Conservation (phyloP, 1,140 invertebrate species). For the Papilio machaon region DNA sequence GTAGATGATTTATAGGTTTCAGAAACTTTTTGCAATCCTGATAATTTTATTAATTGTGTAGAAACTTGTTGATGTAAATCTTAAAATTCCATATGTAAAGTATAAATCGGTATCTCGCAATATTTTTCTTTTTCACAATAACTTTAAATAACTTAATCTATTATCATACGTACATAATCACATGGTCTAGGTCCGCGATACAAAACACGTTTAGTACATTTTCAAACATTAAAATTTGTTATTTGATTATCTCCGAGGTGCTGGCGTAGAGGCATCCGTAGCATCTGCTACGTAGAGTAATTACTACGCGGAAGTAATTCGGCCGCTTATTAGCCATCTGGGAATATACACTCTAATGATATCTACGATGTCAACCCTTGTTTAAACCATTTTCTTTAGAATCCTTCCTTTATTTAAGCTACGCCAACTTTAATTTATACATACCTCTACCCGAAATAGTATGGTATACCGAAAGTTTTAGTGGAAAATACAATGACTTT, state of each 20-base stretch:
- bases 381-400: constrained; percentile 10
- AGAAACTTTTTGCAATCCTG: too few species aligned
- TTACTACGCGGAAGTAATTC: constrained; percentile 33
- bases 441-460: not conserved
- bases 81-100: too few species aligned
- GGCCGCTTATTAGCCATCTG: constrained; percentile 31
- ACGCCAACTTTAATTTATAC: not conserved
- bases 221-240: constrained; percentile 8
- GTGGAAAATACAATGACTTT: too few species aligned
- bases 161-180: too few species aligned
- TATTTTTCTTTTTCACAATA: too few species aligned
- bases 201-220: not conserved
- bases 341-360: constrained; percentile 31
- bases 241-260: constrained; percentile 13
- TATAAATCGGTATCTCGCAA: too few species aligned
- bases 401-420: not conserved
- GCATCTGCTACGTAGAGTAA: constrained; percentile 31
- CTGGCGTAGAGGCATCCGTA: constrained; percentile 16
- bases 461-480: not conserved
- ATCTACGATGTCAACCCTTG: constrained; percentile 9
- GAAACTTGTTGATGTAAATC: too few species aligned
- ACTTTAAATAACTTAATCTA: too few species aligned
- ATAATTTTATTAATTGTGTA: too few species aligned
- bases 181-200: not conserved
- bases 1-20: too few species aligned